These are phyloP conservation scores for Ptychadena robeensis DNA, from an alignment of 2,797 vertebrate species.

Conservation along the genomic window DNA sequence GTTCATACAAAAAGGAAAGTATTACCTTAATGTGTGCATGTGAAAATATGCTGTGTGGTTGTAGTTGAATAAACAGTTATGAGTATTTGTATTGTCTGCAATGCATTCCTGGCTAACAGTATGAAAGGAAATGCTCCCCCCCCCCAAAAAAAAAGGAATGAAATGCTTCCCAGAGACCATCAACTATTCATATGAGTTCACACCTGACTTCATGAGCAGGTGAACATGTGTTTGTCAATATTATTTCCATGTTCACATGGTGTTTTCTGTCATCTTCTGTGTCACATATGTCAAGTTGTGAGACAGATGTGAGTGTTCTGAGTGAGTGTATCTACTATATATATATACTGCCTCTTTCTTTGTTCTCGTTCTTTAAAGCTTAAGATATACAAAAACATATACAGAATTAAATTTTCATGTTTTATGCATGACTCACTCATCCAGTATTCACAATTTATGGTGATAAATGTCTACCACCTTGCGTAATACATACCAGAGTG, in stretches of 20 bases:
- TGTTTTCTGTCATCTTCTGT: slow-evolving; percentile 17
- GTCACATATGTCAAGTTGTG: slow-evolving; percentile 24
- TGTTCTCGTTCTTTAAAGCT: background rate
- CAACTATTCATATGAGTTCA: slow-evolving; percentile 30
- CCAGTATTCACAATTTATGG: slow-evolving; percentile 6
- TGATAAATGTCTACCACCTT: slow-evolving; percentile 26
- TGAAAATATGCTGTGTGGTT: background rate
- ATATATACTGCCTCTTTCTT: background rate
- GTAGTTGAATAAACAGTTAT: slow-evolving; percentile 12
- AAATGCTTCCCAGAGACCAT: slow-evolving; percentile 14
- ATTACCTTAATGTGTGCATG: slow-evolving; percentile 5
- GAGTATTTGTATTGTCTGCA: slow-evolving; percentile 35
- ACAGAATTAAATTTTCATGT: background rate
- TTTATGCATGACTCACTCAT: slow-evolving; percentile 8
- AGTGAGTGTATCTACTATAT: no score
- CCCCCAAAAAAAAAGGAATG: no score
- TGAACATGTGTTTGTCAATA: slow-evolving; percentile 18
- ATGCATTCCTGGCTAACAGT: slow-evolving; percentile 42
- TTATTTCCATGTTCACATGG: slow-evolving; percentile 28
- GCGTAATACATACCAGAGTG: slow-evolving; percentile 1
- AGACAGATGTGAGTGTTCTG: slow-evolving; percentile 13
- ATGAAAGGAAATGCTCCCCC: slow-evolving; percentile 37
- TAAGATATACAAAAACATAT: background rate
- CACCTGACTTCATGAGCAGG: slow-evolving; percentile 15
- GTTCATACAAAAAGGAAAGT: slow-evolving; percentile 4